A percentile compares a stretch with the other conserved stretches of the same genome.
Evolutionary conservation across 2,113 vertebrate species (phyloP).

Genomic region (Malurus cyaneus): DNA sequence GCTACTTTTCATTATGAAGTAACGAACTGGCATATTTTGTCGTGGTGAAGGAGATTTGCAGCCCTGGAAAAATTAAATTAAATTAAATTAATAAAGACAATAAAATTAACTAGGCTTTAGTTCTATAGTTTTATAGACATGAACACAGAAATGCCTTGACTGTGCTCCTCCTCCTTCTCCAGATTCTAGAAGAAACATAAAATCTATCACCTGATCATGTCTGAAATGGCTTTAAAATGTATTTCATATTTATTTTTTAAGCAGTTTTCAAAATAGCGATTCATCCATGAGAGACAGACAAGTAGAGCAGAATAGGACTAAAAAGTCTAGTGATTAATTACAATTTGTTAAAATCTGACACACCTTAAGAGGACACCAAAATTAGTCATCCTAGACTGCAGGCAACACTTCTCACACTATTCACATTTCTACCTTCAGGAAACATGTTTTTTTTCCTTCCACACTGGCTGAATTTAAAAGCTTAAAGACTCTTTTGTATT

Average conservation of each 20-base stretch:
- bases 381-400: neutral
- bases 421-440: neutral
- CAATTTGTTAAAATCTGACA: neutral
- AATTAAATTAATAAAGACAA: neutral
- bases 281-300: neutral
- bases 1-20: conserved; percentile 95
- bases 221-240: neutral
- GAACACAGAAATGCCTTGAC: neutral
- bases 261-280: neutral
- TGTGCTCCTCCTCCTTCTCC: neutral
- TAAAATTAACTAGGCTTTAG: neutral
- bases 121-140: neutral
- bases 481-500: neutral
- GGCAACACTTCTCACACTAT: neutral
- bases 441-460: neutral
- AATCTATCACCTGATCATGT: neutral
- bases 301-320: neutral
- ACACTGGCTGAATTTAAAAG: neutral
- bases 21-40: conserved; percentile 73
- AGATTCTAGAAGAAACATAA: neutral
- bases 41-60: conserved; percentile 74
- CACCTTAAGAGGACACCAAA: neutral
- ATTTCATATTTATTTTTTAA: neutral
- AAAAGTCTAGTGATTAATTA: neutral
- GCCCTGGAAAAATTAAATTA: conserved; percentile 50